phyloP scores from a whole-genome alignment of 2,797 vertebrate species.

The Botia almorhae region DNA sequence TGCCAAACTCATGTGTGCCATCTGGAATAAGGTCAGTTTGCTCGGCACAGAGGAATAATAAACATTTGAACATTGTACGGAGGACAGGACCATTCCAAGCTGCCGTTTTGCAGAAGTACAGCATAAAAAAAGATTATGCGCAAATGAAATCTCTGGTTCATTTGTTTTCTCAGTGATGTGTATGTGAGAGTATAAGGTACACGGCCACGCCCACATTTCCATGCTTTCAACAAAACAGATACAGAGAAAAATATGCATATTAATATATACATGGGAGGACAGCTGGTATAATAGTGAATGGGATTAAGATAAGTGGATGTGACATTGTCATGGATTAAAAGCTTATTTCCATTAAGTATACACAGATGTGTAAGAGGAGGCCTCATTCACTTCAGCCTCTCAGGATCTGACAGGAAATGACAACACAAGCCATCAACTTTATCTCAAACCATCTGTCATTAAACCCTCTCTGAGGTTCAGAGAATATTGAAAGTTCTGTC shows the following conservation, averaged over 20 bases:
- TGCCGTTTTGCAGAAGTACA: too few relatives aligned
- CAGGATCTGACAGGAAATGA: conserved; percentile 37
- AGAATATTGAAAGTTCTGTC: conserved; percentile 26
- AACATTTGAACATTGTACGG: conserved; percentile 9
- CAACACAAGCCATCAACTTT: conserved; percentile 34
- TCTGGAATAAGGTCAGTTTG: conserved; percentile 51
- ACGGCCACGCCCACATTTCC: neutral
- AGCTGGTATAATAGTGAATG: conserved; percentile 50
- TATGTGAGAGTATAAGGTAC: neutral
- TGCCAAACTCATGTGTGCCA: conserved; percentile 10
- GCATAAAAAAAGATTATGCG: neutral
- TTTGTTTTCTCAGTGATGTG: neutral
- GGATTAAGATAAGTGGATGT: conserved; percentile 60
- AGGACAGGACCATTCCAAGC: neutral
- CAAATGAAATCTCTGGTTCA: neutral
- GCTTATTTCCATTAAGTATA: conserved; percentile 54
- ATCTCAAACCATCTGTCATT: conserved; percentile 42
- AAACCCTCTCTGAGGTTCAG: conserved; percentile 2
- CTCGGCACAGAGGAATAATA: conserved; percentile 36
- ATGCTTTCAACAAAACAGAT: neutral
- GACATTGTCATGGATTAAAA: conserved; percentile 59
- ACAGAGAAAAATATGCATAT: conserved; percentile 9
- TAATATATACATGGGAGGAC: conserved; percentile 13
- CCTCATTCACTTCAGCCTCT: conserved; percentile 24
- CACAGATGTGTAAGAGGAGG: conserved; percentile 36